phyloP scores from a whole-genome alignment of 2,113 vertebrate genomes.

The Bos javanicus region DNA sequence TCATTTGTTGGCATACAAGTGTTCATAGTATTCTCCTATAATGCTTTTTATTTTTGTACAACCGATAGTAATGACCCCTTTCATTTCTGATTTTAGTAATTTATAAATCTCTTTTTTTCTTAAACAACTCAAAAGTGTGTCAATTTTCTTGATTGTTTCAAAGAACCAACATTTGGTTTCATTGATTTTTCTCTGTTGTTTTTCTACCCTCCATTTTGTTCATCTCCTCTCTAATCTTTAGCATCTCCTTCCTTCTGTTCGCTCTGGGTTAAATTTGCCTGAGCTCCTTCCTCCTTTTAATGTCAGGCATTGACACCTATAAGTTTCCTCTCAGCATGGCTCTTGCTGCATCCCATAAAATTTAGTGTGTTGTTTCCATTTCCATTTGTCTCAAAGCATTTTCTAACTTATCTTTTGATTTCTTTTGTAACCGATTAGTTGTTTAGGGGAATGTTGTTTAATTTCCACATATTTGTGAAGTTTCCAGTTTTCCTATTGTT shows the following conservation, averaged over 20 bases:
- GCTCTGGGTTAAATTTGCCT: not conserved
- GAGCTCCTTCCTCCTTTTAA: not conserved
- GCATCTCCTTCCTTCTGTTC: not conserved
- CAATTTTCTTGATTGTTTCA: not conserved
- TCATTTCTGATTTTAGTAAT: not conserved
- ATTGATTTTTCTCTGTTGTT: not conserved
- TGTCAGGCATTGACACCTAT: not conserved
- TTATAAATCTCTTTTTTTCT: not conserved
- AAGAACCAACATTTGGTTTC: not conserved
- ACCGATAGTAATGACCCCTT: not conserved
- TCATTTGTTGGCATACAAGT: not conserved
- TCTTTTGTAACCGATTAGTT: not conserved
- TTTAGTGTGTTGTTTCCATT: not conserved
- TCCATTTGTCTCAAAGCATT: not conserved
- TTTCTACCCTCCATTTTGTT: not conserved
- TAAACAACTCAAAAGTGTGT: not conserved
- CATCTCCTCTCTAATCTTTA: not conserved
- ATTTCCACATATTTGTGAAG: not conserved
- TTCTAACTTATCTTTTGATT: not conserved
- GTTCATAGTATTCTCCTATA: not conserved
- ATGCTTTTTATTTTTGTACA: not conserved
- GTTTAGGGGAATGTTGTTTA: not conserved
- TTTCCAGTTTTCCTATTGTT: not conserved
- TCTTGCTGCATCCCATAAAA: not conserved
- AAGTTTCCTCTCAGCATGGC: not conserved